Conservation (phyloP, 2,888 invertebrate species). For the Athalia rosae region DNA sequence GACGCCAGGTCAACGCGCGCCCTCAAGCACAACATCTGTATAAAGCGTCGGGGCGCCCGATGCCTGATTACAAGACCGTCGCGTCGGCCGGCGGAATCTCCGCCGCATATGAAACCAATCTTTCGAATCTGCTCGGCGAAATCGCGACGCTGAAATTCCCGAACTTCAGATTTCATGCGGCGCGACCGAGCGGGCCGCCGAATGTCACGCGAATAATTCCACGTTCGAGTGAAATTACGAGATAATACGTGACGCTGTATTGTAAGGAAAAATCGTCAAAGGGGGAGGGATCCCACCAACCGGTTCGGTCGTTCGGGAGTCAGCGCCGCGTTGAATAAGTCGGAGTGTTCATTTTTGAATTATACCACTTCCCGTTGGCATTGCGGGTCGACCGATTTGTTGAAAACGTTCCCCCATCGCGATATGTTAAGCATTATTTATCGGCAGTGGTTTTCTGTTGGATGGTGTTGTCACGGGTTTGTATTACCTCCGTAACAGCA, state of each 20-base stretch:
- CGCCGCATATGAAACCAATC: too few species aligned
- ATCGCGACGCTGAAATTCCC: constrained; percentile 59
- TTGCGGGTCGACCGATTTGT: constrained; percentile 54
- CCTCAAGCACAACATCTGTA: constrained; percentile 18
- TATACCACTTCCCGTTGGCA: not conserved
- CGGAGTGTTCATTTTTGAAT: constrained; percentile 1
- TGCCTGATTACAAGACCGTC: too few species aligned
- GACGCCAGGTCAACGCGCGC: constrained; percentile 33
- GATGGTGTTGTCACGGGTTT: constrained; percentile 49
- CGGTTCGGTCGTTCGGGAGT: too few species aligned
- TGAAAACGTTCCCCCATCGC: constrained; percentile 52
- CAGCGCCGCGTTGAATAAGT: not conserved
- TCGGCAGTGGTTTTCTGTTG: not conserved
- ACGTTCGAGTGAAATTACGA: too few species aligned
- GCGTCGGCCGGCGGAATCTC: too few species aligned
- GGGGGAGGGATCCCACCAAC: too few species aligned
- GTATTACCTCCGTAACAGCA: constrained; percentile 51
- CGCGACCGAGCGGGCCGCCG: too few species aligned
- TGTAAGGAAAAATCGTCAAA: too few species aligned
- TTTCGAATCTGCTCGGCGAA: constrained; percentile 65
- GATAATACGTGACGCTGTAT: too few species aligned
- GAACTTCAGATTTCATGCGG: too few species aligned
- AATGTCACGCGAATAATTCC: too few species aligned
- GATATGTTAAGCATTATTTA: constrained; percentile 51
- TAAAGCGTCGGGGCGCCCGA: not conserved